Evolutionary conservation across 2,113 vertebrate species (phyloP).

Genomic region (Himantopus leucocephalus): DNA sequence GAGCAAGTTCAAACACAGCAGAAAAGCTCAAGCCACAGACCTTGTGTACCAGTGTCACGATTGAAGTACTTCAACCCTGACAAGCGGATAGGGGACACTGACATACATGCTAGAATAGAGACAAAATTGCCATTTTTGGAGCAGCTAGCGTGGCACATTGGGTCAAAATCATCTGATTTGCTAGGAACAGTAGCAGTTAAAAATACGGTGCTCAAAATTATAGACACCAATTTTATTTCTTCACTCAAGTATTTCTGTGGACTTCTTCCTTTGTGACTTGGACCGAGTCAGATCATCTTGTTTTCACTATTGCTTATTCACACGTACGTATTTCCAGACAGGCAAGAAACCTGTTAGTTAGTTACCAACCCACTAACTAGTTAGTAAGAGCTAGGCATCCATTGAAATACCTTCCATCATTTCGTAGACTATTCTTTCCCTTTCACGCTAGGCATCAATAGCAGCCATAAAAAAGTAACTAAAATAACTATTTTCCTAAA

Average conservation of each 20-base stretch:
- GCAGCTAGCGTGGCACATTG: accelerated
- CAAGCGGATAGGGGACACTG: neutral
- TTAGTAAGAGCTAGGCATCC: neutral
- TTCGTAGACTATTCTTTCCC: neutral
- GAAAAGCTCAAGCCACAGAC: neutral
- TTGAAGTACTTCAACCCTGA: neutral
- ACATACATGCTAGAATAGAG: neutral
- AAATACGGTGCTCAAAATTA: neutral
- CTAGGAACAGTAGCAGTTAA: neutral
- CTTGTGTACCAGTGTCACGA: accelerated
- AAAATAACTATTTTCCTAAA: neutral
- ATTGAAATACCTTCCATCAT: neutral
- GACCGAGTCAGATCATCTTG: neutral
- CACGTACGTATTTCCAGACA: neutral
- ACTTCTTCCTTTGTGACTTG: neutral
- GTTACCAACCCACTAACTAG: neutral
- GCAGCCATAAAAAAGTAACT: neutral
- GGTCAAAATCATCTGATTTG: neutral
- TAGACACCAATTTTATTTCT: neutral
- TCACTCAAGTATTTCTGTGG: neutral
- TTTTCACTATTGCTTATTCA: neutral
- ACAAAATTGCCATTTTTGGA: neutral
- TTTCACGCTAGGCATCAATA: neutral
- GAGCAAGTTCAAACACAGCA: neutral
- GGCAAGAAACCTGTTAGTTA: neutral